Base-by-base conservation (phyloP, 2,113 vertebrate species). In the Myotis davidii region DNA sequence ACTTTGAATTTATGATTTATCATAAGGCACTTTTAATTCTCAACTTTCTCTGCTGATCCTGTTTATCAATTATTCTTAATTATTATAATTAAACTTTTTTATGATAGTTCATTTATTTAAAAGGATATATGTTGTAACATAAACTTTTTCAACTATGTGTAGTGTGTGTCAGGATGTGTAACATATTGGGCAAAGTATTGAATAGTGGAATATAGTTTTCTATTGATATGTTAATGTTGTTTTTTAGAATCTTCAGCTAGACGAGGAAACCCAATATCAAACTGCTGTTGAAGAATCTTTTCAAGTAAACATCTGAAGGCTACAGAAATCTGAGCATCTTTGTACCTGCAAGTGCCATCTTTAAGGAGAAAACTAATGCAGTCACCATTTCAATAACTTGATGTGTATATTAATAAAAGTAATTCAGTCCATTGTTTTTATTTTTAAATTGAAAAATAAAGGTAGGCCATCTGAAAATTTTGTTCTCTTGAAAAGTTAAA, bases 261-360 rank as follows among this genome's bases (percentile, higher is more conserved):
- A 98, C 97, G 98, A 99, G 96, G 98, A 99, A 97, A 98, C 98
- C 76, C 98, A 98, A 1, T 98, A 98, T 98, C 98, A 98, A 98
- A 98, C 98, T 97, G 98, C 98, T 95, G 98, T 98, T 97, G 98
- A 98, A 97, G 98, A 99, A 96, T 98, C 98, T 96, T 98, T 97
- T 98, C 98, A 98, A 74, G 97, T 97, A 97, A 98, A 98, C 95
- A 97, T 98, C 96, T 98, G 94, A 98, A 97, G 90, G 82, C 67
- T 93, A 11, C 92, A 98, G 9, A 88, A 69, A 86, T 61, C 81
- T 96, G 76, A 93, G 95, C 96, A 94, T 96, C 94, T 97, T 97
- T 96, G 85, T 96, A 85, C 91, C 95, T 97, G 83, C 95, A 96
- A 94, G 96, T 98, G 98, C 97, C 95, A 94, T 96, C 96, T 97